Percentiles rank a stretch among this genome's conserved stretches.
Conservation (phyloP, 2,113 vertebrate genomes). For the Saguinus imperator region DNA sequence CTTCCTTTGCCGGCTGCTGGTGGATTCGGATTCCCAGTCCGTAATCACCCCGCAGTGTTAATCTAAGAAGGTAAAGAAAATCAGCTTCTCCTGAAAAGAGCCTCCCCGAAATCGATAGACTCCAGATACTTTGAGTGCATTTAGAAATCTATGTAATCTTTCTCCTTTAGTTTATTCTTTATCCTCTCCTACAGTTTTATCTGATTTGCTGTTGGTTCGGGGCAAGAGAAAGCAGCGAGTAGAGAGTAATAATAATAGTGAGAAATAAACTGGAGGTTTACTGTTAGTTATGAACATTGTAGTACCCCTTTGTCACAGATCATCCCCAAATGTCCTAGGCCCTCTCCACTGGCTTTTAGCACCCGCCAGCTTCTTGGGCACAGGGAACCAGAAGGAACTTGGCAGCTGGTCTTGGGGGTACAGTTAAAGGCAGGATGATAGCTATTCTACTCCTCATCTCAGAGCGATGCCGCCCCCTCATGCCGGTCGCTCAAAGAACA, state of each 20-base stretch:
- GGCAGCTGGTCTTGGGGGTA: not conserved
- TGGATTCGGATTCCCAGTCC: not conserved
- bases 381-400: not conserved
- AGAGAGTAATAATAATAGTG: not conserved
- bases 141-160: not conserved
- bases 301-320: conserved; percentile 38
- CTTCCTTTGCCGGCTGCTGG: not conserved
- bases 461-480: conserved; percentile 70
- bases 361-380: not conserved
- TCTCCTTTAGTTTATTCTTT: not conserved
- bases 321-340: no score
- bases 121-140: not conserved
- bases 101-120: not conserved
- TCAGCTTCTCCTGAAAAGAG: not conserved
- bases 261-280: not conserved
- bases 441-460: not conserved
- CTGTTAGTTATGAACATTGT: not conserved
- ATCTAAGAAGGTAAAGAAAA: conserved; percentile 7
- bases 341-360: not conserved
- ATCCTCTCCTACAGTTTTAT: not conserved
- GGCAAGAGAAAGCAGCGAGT: not conserved
- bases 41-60: not conserved
- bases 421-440: not conserved
- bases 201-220: not conserved
- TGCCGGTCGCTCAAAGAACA: conserved; percentile 40